phyloP scores from a whole-genome alignment of 2,888 invertebrate species.

The Hirtodrosophila trivittata region DNA sequence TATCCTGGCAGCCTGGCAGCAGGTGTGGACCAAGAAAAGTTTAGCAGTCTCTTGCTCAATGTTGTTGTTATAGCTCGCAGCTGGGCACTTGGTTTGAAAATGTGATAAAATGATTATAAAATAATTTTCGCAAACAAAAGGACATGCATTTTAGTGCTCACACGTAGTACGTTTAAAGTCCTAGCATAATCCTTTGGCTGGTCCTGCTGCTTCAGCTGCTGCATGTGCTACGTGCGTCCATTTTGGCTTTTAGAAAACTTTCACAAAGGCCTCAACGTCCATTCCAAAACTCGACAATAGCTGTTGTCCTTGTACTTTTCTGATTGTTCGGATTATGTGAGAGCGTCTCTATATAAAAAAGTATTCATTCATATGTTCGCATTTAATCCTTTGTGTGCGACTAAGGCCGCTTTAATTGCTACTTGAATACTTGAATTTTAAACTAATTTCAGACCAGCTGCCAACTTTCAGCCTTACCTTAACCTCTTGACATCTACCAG shows the following conservation, averaged over 20 bases:
- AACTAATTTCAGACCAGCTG: conserved; percentile 1
- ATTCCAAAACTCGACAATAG: conserved; percentile 4
- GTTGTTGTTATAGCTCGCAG: conserved; percentile 47
- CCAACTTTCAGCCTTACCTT: background rate
- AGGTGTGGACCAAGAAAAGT: conserved; percentile 68
- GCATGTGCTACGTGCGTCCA: conserved; percentile 56
- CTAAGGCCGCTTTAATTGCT: conserved; percentile 27
- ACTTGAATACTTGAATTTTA: conserved; percentile 3
- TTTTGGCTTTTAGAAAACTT: conserved; percentile 41
- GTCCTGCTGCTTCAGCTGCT: conserved; percentile 16
- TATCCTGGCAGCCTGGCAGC: conserved; percentile 52
- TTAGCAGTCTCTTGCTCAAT: conserved; percentile 40
- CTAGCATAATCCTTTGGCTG: conserved; percentile 5
- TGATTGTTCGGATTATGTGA: conserved; percentile 59
- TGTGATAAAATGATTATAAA: conserved; percentile 80
- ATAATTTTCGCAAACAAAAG: conserved; percentile 75
- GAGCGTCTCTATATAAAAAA: background rate
- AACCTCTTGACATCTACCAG: conserved; percentile 2
- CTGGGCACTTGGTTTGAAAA: conserved; percentile 58
- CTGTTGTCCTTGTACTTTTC: conserved; percentile 22
- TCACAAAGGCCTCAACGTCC: conserved; percentile 10
- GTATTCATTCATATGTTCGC: background rate
- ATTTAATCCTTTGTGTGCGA: background rate
- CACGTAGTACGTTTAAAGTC: conserved; percentile 36
- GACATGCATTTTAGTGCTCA: conserved; percentile 47